phyloP scores from a whole-genome alignment of 2,113 vertebrate genomes.

The Tragelaphus strepsiceros region DNA sequence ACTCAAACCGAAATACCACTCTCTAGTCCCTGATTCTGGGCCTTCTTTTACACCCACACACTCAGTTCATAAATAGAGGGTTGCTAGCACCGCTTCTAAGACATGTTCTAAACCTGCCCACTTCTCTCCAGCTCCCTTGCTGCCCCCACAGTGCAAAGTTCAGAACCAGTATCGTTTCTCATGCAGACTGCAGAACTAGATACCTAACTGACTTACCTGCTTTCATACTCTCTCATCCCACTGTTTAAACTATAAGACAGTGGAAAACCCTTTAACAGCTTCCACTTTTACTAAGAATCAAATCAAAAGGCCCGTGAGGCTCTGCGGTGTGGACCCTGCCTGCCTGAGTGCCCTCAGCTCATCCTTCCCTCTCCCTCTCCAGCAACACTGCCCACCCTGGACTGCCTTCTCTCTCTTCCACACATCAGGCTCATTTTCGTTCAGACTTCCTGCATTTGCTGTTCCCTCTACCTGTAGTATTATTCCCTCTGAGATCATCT shows the following conservation, averaged over 20 bases:
- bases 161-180: neutral
- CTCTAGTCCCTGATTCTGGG: neutral
- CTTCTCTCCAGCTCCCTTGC: neutral
- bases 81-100: neutral
- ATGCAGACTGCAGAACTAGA: neutral
- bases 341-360: neutral
- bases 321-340: neutral
- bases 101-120: neutral
- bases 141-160: neutral
- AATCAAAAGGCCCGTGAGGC: neutral
- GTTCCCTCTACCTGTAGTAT: neutral
- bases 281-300: neutral
- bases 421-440: neutral
- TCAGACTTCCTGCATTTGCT: neutral
- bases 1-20: neutral
- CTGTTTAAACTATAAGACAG: neutral
- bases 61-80: neutral
- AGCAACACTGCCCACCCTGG: neutral
- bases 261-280: neutral
- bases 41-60: neutral
- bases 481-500: neutral
- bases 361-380: neutral
- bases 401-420: neutral
- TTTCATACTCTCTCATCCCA: neutral
- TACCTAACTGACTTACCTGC: neutral